Evolutionary conservation across 1,140 invertebrate species (phyloP).

Genomic region (Drosophila pseudoobscura): DNA sequence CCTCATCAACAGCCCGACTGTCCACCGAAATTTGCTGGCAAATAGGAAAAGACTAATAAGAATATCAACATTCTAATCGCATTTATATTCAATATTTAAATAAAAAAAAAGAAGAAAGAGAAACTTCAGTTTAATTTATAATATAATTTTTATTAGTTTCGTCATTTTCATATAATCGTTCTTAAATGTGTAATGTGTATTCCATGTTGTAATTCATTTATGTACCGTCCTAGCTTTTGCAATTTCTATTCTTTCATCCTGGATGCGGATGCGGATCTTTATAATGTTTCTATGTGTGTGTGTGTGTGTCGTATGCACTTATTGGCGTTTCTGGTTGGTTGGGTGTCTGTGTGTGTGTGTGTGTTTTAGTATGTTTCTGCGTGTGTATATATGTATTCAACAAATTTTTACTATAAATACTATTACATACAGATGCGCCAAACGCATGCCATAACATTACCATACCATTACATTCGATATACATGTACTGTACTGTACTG

Average conservation of each 20-base stretch:
- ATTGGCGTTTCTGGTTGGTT: slow-evolving; percentile 41
- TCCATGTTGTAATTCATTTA: slow-evolving; percentile 61
- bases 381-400: slow-evolving; percentile 70
- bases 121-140: slow-evolving; percentile 50
- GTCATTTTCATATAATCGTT: slow-evolving; percentile 76
- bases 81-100: slow-evolving; percentile 6
- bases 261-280: slow-evolving; percentile 46
- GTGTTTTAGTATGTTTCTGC: slow-evolving; percentile 38
- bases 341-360: slow-evolving; percentile 20
- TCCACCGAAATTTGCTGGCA: slow-evolving; percentile 89
- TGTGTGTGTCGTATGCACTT: slow-evolving; percentile 33
- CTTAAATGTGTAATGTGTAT: slow-evolving; percentile 76
- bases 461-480: slow-evolving; percentile 61
- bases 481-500: slow-evolving; percentile 37
- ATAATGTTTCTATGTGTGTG: slow-evolving; percentile 50
- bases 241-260: slow-evolving; percentile 64
- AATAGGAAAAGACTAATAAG: slow-evolving; percentile 38
- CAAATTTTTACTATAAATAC: slow-evolving; percentile 71
- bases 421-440: slow-evolving; percentile 59
- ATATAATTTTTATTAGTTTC: slow-evolving; percentile 80
- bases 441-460: slow-evolving; percentile 57
- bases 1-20: slow-evolving; percentile 95
- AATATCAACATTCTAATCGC: slow-evolving; percentile 15
- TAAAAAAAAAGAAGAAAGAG: background rate
- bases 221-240: slow-evolving; percentile 65